Evolutionary conservation across 2,888 invertebrate species (phyloP).

Genomic region (Morpho achilles): DNA sequence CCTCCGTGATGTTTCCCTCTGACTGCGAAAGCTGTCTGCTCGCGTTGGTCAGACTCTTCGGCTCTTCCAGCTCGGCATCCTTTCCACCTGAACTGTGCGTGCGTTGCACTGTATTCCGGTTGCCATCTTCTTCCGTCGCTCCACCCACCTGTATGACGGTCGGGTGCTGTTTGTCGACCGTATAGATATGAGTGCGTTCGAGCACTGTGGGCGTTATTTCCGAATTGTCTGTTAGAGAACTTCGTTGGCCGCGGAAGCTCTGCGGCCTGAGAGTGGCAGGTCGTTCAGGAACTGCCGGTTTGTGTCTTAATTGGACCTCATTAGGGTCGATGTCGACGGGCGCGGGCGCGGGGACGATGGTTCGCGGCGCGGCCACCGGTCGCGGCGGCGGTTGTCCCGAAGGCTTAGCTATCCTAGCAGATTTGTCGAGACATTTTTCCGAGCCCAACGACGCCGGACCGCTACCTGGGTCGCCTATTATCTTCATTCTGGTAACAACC

Average conservation of each 20-base stretch:
- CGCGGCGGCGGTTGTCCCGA: slow-evolving; percentile 75
- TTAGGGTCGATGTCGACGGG: slow-evolving; percentile 41
- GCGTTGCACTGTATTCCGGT: slow-evolving; percentile 61
- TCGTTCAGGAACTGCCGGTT: slow-evolving; percentile 90
- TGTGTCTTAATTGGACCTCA: slow-evolving; percentile 80
- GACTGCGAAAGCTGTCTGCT: slow-evolving; percentile 77
- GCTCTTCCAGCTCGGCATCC: slow-evolving; percentile 63
- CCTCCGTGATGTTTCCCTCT: slow-evolving; percentile 80
- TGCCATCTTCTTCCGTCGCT: slow-evolving; percentile 41
- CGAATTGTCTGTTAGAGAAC: slow-evolving; percentile 40
- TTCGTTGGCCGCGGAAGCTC: slow-evolving; percentile 67
- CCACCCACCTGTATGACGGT: slow-evolving; percentile 81
- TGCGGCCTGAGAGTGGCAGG: slow-evolving; percentile 84
- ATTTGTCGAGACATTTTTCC: slow-evolving; percentile 35
- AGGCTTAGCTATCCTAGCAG: slow-evolving; percentile 54
- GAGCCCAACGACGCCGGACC: slow-evolving; percentile 60
- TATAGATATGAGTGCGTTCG: slow-evolving; percentile 85
- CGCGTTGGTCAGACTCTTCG: slow-evolving; percentile 53
- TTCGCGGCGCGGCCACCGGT: slow-evolving; percentile 72
- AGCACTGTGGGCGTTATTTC: slow-evolving; percentile 66
- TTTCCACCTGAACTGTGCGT: slow-evolving; percentile 70
- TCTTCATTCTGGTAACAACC: slow-evolving; percentile 62
- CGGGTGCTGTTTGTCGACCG: slow-evolving; percentile 87
- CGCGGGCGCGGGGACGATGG: slow-evolving; percentile 49
- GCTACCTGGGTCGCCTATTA: slow-evolving; percentile 48